Percentiles rank a stretch among this genome's conserved stretches.
These are phyloP conservation scores for Pagrus major DNA, from an alignment of 2,113 vertebrate genomes.

Conservation along the genomic window DNA sequence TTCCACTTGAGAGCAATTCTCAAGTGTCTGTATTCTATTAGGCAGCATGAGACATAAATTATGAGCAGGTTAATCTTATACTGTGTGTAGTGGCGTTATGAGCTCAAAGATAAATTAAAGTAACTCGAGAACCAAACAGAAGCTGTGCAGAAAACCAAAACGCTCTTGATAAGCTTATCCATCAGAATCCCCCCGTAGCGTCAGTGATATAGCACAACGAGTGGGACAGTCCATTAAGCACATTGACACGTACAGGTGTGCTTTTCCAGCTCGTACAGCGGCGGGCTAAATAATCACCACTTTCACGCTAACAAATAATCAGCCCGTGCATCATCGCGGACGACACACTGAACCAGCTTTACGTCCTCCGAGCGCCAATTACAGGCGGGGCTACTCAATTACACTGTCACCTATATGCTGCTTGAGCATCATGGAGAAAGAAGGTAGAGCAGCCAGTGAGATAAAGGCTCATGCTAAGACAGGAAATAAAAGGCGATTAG, in stretches of 20 bases:
- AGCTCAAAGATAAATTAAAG: conserved; percentile 49
- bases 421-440: conserved; percentile 28
- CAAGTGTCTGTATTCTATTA: conserved; percentile 24
- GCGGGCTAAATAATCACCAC: conserved; percentile 67
- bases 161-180: conserved; percentile 49
- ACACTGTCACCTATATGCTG: conserved; percentile 43
- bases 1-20: conserved; percentile 16
- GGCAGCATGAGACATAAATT: conserved; percentile 22
- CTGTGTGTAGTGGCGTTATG: conserved; percentile 11
- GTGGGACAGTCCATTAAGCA: conserved; percentile 66
- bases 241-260: conserved; percentile 68
- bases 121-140: conserved; percentile 30
- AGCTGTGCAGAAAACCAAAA: conserved; percentile 45
- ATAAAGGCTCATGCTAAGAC: conserved; percentile 56
- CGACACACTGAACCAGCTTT: conserved; percentile 35
- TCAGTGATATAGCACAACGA: conserved; percentile 59
- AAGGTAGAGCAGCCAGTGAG: conserved; percentile 51
- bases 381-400: conserved; percentile 66
- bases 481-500: conserved; percentile 80
- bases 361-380: conserved; percentile 66
- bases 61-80: conserved; percentile 30
- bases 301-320: conserved; percentile 64
- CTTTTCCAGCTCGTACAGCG: conserved; percentile 38
- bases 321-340: conserved; percentile 36
- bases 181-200: conserved; percentile 70